Evolutionary conservation across 2,113 vertebrate genomes (phyloP).

Genomic region (Oreocharis arfaki): DNA sequence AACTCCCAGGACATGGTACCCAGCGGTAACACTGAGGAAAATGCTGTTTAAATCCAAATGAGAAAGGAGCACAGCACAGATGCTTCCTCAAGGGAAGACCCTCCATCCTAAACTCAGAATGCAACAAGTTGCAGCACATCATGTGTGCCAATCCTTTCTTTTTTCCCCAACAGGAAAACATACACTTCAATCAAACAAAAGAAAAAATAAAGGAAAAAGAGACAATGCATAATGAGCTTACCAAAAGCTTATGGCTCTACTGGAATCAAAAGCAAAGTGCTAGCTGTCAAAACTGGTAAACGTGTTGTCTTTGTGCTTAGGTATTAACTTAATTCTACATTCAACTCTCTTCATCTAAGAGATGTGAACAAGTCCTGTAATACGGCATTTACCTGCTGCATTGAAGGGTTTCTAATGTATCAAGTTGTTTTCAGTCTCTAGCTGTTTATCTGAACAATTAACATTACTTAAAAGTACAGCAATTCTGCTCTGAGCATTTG

Average conservation of each 20-base stretch:
- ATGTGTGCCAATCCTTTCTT: not conserved
- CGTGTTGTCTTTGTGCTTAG: not conserved
- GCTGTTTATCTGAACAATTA: not conserved
- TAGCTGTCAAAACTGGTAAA: not conserved
- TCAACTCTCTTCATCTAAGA: not conserved
- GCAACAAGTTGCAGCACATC: not conserved
- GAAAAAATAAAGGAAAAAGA: not conserved
- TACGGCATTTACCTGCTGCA: not conserved
- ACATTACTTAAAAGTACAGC: not conserved
- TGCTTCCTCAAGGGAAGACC: not conserved
- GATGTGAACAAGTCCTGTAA: not conserved
- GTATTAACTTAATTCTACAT: not conserved
- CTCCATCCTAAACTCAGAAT: not conserved
- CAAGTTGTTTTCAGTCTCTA: not conserved
- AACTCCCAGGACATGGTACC: not conserved
- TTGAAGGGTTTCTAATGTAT: not conserved
- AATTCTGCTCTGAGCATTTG: not conserved
- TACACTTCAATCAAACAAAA: not conserved
- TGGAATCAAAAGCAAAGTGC: not conserved
- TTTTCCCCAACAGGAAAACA: not conserved
- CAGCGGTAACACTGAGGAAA: not conserved
- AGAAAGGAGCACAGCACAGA: not conserved
- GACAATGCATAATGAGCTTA: not conserved
- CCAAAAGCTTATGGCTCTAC: not conserved
- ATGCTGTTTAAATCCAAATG: not conserved